Evolutionary conservation across 2,888 invertebrate species (phyloP), one percentile per base, ranked within the genome.

Genomic region (Parelbella ahira): DNA sequence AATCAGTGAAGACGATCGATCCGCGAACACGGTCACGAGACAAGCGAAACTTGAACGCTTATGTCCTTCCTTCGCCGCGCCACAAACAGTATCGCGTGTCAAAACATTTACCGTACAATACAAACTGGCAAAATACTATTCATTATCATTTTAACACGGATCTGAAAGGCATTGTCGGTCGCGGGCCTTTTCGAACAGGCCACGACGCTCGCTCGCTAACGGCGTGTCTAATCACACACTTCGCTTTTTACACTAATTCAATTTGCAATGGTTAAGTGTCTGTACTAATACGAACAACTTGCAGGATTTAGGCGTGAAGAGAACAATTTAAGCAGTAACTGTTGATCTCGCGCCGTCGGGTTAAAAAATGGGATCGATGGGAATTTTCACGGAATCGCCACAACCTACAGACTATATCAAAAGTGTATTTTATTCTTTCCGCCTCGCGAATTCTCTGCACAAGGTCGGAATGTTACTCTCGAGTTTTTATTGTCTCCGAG

Each of bases 71-170:
- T 27, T 27, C n/a, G n/a, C n/a, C n/a, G 20, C 18, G 19, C 11
- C 12, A 47, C 44, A 50, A 49, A 46, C 32, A 47, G 51, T 51
- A 54, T 56, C 28, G 53, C 57, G 53, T 58, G 61, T 51, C 48
- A 37, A 46, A 54, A 48, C 36, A 41, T 50, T 50, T 43, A 48
- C 54, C 45, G 51, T 51, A 57, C 49, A 53, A 49, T 51, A 47
- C 24, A 18, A 33, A 45, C 45, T 47, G 51, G 51, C 13, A 55
- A 44, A 63, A 57, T 52, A 58, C 55, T 55, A 54, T 61, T 61
- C 57, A 64, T 68, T 65, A 59, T 65, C 53, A 66, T 70, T 68
- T 61, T 52, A 60, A 73, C 61, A 69, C 70, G 71, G 73, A 74
- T 69, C 58, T 62, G 56, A 67, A 67, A 65, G 61, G 59, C 53